Percentiles rank a stretch among this genome's conserved stretches.
phyloP scores from a whole-genome alignment of 2,113 vertebrate genomes.

The Tauraco erythrolophus region DNA sequence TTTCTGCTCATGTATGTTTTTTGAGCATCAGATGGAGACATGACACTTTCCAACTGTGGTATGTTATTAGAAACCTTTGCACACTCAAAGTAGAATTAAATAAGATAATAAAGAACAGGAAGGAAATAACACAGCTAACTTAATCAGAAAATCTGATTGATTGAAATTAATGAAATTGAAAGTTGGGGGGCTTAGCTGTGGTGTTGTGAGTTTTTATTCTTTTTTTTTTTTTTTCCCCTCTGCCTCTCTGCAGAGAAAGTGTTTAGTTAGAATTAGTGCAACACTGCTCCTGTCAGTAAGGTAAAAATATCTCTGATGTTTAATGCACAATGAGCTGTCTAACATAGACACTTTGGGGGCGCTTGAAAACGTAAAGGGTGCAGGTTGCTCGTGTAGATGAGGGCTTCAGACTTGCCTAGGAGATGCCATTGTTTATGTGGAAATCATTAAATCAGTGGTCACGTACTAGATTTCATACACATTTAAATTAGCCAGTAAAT shows the following conservation, averaged over 20 bases:
- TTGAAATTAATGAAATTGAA: neutral
- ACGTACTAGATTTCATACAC: neutral
- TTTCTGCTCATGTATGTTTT: neutral
- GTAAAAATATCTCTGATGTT: neutral
- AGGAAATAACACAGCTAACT: neutral
- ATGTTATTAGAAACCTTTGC: neutral
- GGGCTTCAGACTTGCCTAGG: neutral
- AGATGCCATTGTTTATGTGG: neutral
- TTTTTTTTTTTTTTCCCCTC: neutral
- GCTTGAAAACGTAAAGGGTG: neutral
- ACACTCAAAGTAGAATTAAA: neutral
- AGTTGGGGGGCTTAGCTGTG: neutral
- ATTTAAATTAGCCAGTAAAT: neutral
- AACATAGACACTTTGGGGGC: neutral
- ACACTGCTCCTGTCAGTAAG: neutral
- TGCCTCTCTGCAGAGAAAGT: neutral
- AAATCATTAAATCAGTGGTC: neutral
- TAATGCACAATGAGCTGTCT: neutral
- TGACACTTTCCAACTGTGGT: neutral
- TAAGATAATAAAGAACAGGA: neutral
- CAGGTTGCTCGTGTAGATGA: neutral
- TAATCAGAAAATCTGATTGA: neutral
- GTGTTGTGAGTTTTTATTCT: neutral
- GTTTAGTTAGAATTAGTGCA: neutral
- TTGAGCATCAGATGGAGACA: neutral